A percentile compares a stretch with the other conserved stretches of the same genome.
These are phyloP conservation scores for Rambutsinella grinnellia DNA, from an alignment of 2,888 invertebrate genomes.

Conservation along the genomic window DNA sequence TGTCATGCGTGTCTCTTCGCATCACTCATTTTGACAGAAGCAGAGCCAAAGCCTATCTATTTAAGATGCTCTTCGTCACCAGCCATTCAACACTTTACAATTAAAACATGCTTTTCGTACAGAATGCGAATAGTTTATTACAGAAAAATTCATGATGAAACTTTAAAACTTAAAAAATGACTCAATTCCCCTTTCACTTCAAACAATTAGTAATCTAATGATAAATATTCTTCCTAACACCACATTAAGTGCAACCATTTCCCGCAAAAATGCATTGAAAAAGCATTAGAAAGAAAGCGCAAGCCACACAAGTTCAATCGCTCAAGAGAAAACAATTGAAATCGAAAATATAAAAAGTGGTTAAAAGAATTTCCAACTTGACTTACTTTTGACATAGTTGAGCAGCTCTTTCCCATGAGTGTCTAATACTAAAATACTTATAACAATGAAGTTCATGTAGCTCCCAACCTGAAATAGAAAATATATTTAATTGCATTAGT, in stretches of 20 bases:
- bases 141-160: too few relatives aligned
- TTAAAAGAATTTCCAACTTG: constrained; percentile 39
- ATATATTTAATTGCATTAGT: constrained; percentile 38
- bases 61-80: not conserved
- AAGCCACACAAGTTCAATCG: not conserved
- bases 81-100: not conserved
- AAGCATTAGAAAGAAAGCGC: not conserved
- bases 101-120: too few relatives aligned
- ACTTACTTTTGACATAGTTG: constrained; percentile 93
- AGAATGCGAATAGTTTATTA: too few relatives aligned
- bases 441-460: constrained; percentile 91
- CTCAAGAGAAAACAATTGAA: not conserved
- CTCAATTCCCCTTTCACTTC: not conserved
- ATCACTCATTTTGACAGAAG: not conserved
- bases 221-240: too few relatives aligned
- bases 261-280: not conserved
- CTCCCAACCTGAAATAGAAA: constrained; percentile 87
- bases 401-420: constrained; percentile 96
- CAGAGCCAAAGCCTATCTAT: not conserved
- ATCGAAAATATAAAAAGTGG: constrained; percentile 4
- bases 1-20: not conserved
- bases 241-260: not conserved
- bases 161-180: too few relatives aligned
- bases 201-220: too few relatives aligned
- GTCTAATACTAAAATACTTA: constrained; percentile 94